A percentile compares a stretch with the other conserved stretches of the same genome.
Conservation (phyloP, 2,113 vertebrate genomes). For the Tursiops truncatus region DNA sequence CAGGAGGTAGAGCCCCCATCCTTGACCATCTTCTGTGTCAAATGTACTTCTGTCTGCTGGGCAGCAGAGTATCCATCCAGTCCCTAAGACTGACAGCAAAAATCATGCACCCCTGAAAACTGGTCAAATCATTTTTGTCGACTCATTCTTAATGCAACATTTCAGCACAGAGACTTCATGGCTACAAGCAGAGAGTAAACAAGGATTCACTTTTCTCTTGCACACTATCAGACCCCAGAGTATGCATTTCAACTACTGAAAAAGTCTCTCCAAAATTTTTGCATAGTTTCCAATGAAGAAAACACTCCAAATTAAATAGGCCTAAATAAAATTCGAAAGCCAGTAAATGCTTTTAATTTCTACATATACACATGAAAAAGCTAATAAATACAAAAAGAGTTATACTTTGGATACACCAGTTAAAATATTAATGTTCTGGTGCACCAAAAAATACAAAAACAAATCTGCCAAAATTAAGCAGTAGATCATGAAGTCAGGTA, state of each 20-base stretch:
- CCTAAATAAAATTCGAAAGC: slow-evolving; percentile 1
- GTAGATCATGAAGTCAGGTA: neutral
- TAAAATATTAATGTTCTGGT: neutral
- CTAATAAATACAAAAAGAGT: neutral
- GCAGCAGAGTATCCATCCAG: neutral
- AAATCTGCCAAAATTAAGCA: neutral
- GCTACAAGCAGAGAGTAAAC: neutral
- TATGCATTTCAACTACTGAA: neutral
- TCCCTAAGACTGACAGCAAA: neutral
- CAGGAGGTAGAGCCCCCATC: neutral
- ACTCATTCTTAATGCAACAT: neutral
- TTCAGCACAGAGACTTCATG: neutral
- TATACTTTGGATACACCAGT: neutral
- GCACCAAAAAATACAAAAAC: neutral
- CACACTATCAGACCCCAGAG: neutral
- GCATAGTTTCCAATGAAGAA: neutral
- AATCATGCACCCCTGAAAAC: neutral
- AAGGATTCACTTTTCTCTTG: slow-evolving; percentile 10
- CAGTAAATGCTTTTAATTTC: slow-evolving; percentile 9
- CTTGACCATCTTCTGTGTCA: neutral
- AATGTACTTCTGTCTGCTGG: neutral
- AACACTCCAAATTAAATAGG: slow-evolving; percentile 13
- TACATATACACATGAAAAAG: neutral
- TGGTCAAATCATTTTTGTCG: neutral
- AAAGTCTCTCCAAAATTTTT: neutral